Evolutionary conservation across 2,888 invertebrate genomes (phyloP).

Genomic region (Reticulitermes lucifugus): DNA sequence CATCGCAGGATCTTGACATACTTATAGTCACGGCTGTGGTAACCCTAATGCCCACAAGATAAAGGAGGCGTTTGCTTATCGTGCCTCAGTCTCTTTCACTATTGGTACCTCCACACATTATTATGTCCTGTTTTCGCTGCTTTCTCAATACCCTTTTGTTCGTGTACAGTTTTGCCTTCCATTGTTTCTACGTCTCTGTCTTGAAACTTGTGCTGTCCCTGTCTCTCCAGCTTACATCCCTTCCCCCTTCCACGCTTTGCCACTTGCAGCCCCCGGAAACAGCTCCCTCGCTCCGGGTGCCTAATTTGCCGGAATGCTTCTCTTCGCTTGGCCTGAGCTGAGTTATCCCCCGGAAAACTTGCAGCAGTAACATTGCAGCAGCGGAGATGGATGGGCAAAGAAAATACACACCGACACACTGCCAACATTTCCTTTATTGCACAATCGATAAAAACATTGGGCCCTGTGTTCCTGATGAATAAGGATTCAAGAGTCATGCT

Average conservation of each 20-base stretch:
- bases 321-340: slow-evolving; percentile 44
- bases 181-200: slow-evolving; percentile 15
- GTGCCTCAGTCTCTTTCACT: too few relatives aligned
- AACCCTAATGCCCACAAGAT: too few relatives aligned
- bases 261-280: slow-evolving; percentile 51
- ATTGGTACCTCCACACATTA: too few relatives aligned
- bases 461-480: too few relatives aligned
- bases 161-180: background rate
- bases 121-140: too few relatives aligned
- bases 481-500: too few relatives aligned
- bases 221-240: background rate
- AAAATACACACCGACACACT: background rate
- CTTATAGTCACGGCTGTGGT: too few relatives aligned
- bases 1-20: too few relatives aligned
- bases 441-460: too few relatives aligned
- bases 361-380: background rate
- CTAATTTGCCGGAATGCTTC: slow-evolving; percentile 55
- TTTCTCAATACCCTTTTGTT: background rate
- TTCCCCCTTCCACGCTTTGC: slow-evolving; percentile 23
- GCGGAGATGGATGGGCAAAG: background rate
- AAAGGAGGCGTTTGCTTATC: too few relatives aligned
- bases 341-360: slow-evolving; percentile 45
- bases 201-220: background rate
- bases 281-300: slow-evolving; percentile 51
- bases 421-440: too few relatives aligned